Evolutionary conservation across 1,140 invertebrate genomes (phyloP), one percentile per base, ranked within the genome.

Genomic region (Hypsibius dujardini): DNA sequence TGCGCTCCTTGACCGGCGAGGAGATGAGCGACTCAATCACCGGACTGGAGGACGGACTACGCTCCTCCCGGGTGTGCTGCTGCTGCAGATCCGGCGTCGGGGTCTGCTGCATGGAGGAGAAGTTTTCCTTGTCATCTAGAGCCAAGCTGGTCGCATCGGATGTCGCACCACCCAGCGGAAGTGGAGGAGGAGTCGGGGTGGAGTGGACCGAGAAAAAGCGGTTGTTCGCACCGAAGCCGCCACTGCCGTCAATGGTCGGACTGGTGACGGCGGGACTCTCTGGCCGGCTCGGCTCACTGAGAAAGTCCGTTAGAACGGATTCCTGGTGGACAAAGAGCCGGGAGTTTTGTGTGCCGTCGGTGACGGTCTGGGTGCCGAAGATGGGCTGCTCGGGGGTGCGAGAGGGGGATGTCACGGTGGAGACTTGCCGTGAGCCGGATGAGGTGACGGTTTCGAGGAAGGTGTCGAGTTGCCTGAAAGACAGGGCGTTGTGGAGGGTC

Each of bases 401-500:
- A 67, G 42, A 7, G 12, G 62, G 62, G 3, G 62, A 15, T 12
- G 42, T 42, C 42, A 42, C 62, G 12, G 62, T 3, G 42, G 62
- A 15, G 12, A 45, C 42, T 45, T 67, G 62, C 42, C 45, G 12
- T 12, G 62, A 67, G 42, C 12, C 12, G 12, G 62, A 42, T 42
- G 12, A 12, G 12, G 62, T 67, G 12, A 67, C 42, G 12, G 62
- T 42, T 42, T 67, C 3, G 12, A 97, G 80, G 78, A 95, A 96
- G 1, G 81, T 81, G 77, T 95, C 92, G 74, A 97, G 79, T 78
- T 96, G 90, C 47, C 87, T 85, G 73, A 95, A 81, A 47, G 92
- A 95, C 73, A 97, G 80, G 46, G 92, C 90, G 81, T 97, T 96
- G 81, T 97, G 93, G 47, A 97, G 81, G 1, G 94, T 97, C 81